Evolutionary conservation across 2,888 invertebrate genomes (phyloP).

Genomic region (Eilema griseolum): DNA sequence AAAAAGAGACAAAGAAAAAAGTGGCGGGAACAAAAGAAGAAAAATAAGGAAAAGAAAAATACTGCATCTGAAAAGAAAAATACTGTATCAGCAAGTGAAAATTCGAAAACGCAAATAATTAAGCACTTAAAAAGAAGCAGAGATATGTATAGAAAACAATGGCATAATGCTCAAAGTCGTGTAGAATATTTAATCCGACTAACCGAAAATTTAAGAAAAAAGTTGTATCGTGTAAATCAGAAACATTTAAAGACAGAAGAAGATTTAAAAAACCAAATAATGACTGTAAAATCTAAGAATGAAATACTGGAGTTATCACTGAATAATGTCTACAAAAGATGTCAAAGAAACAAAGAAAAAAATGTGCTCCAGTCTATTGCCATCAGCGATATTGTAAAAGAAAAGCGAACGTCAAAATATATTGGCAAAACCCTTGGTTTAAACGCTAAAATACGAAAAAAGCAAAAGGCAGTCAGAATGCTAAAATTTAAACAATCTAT

Average conservation of each 20-base stretch:
- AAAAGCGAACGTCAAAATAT: slow-evolving; percentile 14
- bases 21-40: no score
- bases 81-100: no score
- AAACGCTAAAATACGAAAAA: slow-evolving; percentile 16
- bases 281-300: slow-evolving; percentile 13
- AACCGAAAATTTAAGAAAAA: background rate
- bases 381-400: slow-evolving; percentile 15
- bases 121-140: no score
- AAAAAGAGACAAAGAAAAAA: no score
- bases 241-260: slow-evolving; percentile 17
- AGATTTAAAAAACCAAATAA: slow-evolving; percentile 13
- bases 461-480: slow-evolving; percentile 1
- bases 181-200: no score
- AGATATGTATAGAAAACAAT: no score
- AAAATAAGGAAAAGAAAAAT: no score
- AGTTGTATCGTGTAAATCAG: slow-evolving; percentile 13
- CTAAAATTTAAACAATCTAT: slow-evolving; percentile 6
- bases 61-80: no score
- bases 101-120: no score
- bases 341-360: slow-evolving; percentile 16
- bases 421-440: slow-evolving; percentile 13
- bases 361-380: slow-evolving; percentile 15
- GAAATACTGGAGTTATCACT: slow-evolving; percentile 18
- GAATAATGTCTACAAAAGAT: slow-evolving; percentile 13
- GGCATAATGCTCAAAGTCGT: no score